phyloP scores from a whole-genome alignment of 2,113 vertebrate species.

The Climacteris rufus region DNA sequence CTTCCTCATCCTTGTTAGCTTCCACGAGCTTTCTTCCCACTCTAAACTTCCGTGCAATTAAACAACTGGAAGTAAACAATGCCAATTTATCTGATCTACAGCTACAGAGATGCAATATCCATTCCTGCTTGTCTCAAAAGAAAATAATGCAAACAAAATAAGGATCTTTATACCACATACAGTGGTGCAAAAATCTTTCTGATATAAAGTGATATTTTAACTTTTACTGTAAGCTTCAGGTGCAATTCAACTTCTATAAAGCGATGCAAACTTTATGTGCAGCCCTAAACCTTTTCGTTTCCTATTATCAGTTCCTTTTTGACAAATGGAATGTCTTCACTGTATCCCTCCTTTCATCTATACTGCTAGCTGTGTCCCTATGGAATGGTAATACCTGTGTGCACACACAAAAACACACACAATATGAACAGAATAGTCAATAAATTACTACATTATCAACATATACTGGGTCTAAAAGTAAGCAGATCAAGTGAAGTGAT shows the following conservation, averaged over 20 bases:
- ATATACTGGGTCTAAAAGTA: not conserved
- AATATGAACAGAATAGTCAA: not conserved
- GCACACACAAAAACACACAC: not conserved
- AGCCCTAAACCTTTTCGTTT: not conserved
- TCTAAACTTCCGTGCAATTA: not conserved
- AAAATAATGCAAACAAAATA: not conserved
- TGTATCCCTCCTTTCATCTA: not conserved
- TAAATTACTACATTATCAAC: not conserved
- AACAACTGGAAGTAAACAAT: not conserved
- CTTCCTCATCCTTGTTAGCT: not conserved
- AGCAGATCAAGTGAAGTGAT: not conserved
- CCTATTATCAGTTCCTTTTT: not conserved
- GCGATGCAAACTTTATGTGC: accelerated
- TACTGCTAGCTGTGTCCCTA: not conserved
- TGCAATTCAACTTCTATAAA: not conserved
- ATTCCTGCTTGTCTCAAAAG: not conserved
- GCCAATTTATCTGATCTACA: not conserved
- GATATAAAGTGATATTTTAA: not conserved
- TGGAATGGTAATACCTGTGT: not conserved
- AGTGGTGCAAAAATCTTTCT: not conserved
- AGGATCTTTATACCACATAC: not conserved
- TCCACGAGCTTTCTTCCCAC: not conserved
- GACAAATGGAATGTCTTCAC: not conserved
- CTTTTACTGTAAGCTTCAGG: not conserved
- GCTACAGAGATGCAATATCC: not conserved